phyloP scores from a whole-genome alignment of 2,888 invertebrate genomes.

The Sarcophaga subvicina region DNA sequence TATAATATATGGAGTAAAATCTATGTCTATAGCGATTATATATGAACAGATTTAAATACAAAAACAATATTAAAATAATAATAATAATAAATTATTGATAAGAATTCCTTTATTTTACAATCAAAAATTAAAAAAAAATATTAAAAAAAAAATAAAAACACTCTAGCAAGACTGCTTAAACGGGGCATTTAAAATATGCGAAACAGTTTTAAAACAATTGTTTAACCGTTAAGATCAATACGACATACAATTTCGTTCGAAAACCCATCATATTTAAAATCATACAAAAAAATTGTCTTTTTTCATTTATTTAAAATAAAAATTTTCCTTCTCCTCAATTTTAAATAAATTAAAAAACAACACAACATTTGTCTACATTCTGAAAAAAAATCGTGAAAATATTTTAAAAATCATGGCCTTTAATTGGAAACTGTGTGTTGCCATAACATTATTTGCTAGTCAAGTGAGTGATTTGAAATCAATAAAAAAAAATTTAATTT shows the following conservation, averaged over 20 bases:
- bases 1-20: too few species aligned
- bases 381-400: conserved; percentile 8
- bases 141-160: conserved; percentile 2
- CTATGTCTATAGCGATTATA: too few species aligned
- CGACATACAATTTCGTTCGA: conserved; percentile 25
- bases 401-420: conserved; percentile 63
- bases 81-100: conserved; percentile 54
- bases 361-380: background rate
- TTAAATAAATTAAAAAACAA: background rate
- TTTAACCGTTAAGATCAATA: conserved; percentile 65
- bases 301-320: too few species aligned
- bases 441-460: conserved; percentile 62
- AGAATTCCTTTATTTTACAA: conserved; percentile 63
- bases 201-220: conserved; percentile 71
- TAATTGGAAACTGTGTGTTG: conserved; percentile 65
- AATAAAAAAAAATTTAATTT: background rate
- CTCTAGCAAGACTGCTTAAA: conserved; percentile 45
- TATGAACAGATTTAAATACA: background rate
- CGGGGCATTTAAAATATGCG: conserved; percentile 59
- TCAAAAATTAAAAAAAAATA: too few species aligned
- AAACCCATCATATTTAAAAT: too few species aligned
- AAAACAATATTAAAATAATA: conserved; percentile 10
- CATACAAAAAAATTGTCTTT: too few species aligned
- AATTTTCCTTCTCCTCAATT: background rate
- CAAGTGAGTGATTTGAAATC: conserved; percentile 61